phyloP scores from a whole-genome alignment of 2,888 invertebrate species.

The Tanytarsus gracilentus region DNA sequence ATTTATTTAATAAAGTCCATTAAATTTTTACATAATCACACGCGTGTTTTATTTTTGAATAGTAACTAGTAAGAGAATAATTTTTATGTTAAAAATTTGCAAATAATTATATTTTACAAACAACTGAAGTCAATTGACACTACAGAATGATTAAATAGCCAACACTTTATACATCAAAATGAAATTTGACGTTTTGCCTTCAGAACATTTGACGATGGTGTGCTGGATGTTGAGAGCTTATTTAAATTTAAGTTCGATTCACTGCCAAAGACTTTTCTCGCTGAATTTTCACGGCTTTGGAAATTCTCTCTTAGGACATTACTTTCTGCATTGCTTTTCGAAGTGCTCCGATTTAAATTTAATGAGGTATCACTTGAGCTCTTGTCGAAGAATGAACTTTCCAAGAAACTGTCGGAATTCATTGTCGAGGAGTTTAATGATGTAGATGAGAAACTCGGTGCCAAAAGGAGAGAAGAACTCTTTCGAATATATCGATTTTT shows the following conservation, averaged over 20 bases:
- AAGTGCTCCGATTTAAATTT: constrained; percentile 35
- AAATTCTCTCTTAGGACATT: constrained; percentile 40
- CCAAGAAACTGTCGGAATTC: neutral
- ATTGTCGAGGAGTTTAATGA: neutral
- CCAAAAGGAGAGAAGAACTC: constrained; percentile 32
- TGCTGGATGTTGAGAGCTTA: neutral
- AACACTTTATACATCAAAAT: constrained; percentile 41
- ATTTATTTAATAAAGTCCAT: no score
- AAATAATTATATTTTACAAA: no score
- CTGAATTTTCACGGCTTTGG: constrained; percentile 37
- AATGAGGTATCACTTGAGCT: neutral
- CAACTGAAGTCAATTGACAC: no score
- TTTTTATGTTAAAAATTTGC: no score
- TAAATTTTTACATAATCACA: no score
- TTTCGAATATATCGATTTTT: constrained; percentile 32
- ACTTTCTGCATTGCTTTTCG: constrained; percentile 40
- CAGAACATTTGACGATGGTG: constrained; percentile 35
- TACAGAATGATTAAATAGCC: no score
- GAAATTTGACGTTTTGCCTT: constrained; percentile 52
- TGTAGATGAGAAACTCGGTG: constrained; percentile 38
- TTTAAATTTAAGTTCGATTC: neutral
- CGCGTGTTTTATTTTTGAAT: no score
- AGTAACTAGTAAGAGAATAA: no score
- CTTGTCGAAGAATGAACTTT: constrained; percentile 8
- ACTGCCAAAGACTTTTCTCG: constrained; percentile 41